Conservation (phyloP, 2,888 invertebrate species). For the Drosophila flavopinicola region DNA sequence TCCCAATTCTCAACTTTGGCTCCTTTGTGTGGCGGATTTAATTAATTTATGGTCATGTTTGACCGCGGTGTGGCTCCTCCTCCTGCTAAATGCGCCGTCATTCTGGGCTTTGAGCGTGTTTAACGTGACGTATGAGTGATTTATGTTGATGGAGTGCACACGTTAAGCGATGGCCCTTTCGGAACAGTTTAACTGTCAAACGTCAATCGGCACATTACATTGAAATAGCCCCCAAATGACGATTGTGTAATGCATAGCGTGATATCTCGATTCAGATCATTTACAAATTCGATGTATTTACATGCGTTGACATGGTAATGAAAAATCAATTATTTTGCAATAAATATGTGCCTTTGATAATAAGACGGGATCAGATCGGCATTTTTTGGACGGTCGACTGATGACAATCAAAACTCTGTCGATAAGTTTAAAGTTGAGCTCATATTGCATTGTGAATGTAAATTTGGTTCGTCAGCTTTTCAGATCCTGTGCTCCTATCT, state of each 20-base stretch:
- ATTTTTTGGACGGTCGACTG: too few relatives aligned
- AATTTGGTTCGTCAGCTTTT: background rate
- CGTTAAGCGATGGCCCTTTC: constrained; percentile 43
- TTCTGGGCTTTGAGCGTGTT: constrained; percentile 70
- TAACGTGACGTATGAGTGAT: constrained; percentile 77
- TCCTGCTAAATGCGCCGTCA: constrained; percentile 60
- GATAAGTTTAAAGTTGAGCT: too few relatives aligned
- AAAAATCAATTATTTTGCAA: too few relatives aligned
- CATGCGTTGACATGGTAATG: too few relatives aligned
- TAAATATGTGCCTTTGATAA: too few relatives aligned
- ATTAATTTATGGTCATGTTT: constrained; percentile 75
- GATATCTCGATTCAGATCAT: background rate
- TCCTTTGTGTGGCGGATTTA: constrained; percentile 50
- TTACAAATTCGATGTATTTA: background rate
- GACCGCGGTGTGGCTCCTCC: constrained; percentile 8
- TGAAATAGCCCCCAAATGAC: background rate
- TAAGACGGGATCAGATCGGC: too few relatives aligned
- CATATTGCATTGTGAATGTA: too few relatives aligned
- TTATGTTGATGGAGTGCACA: constrained; percentile 70
- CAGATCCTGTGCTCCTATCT: background rate
- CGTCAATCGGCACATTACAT: constrained; percentile 46
- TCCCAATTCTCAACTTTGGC: constrained; percentile 43
- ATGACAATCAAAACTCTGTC: too few relatives aligned
- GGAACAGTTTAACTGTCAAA: constrained; percentile 57
- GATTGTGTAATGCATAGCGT: background rate